These are phyloP conservation scores for Dryocosmus kuriphilus DNA, from an alignment of 2,888 invertebrate genomes.

Conservation along the genomic window DNA sequence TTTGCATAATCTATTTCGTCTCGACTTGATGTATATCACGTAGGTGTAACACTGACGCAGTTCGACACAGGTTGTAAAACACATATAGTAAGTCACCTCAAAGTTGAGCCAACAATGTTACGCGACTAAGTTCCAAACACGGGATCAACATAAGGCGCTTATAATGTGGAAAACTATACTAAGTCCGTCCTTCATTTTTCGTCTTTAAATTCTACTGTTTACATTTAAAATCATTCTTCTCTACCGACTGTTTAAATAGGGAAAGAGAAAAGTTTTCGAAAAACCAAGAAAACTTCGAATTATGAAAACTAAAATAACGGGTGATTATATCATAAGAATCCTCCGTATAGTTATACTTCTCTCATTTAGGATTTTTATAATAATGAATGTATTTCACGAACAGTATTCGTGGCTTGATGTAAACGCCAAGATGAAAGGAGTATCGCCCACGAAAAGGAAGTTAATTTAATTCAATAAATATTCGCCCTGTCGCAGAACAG, in stretches of 20 bases:
- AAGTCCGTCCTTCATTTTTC: background rate
- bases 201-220: background rate
- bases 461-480: slow-evolving; percentile 1
- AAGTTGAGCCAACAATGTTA: slow-evolving; percentile 1
- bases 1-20: slow-evolving; percentile 2
- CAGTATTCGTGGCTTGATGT: background rate
- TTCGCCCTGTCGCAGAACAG: background rate
- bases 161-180: background rate
- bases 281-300: background rate
- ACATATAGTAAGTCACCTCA: slow-evolving; percentile 7
- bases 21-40: background rate
- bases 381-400: background rate
- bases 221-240: background rate
- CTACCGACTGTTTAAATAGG: no score
- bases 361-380: background rate
- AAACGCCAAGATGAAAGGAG: background rate
- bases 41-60: background rate
- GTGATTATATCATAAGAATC: background rate
- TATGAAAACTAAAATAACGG: background rate
- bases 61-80: background rate
- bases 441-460: slow-evolving; percentile 3
- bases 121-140: slow-evolving; percentile 1
- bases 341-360: background rate
- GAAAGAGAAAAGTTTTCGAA: background rate
- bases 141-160: slow-evolving; percentile 2